These are phyloP conservation scores for Plebejus argus DNA, from an alignment of 2,888 invertebrate genomes.

Conservation along the genomic window DNA sequence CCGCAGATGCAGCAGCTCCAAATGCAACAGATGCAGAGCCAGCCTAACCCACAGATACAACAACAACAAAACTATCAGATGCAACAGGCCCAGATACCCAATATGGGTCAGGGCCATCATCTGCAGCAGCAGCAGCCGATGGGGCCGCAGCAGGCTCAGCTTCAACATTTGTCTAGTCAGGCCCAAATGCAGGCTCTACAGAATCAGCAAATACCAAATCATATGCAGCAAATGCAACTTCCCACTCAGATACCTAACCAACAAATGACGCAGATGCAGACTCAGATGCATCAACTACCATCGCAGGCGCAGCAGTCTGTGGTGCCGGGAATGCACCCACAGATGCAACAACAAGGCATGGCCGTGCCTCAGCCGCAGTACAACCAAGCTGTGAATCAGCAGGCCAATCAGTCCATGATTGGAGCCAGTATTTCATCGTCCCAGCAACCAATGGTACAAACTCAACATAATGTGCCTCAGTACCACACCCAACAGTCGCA, in stretches of 20 bases:
- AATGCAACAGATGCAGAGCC: constrained; percentile 76
- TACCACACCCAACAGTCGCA: constrained; percentile 76
- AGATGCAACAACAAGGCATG: constrained; percentile 75
- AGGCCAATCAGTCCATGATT: constrained; percentile 72
- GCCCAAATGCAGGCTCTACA: constrained; percentile 77
- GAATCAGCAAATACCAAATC: constrained; percentile 79
- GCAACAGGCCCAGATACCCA: constrained; percentile 76
- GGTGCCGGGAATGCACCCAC: constrained; percentile 75
- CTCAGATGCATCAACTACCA: constrained; percentile 75
- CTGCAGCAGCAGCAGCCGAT: constrained; percentile 72
- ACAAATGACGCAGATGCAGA: constrained; percentile 77
- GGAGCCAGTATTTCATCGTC: constrained; percentile 70
- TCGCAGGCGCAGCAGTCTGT: constrained; percentile 76
- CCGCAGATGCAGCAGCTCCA: constrained; percentile 78
- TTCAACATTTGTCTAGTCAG: constrained; percentile 75
- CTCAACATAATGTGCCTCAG: constrained; percentile 75
- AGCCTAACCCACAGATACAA: constrained; percentile 59
- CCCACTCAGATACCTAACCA: constrained; percentile 69
- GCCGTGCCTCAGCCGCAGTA: constrained; percentile 78
- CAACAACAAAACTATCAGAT: constrained; percentile 69
- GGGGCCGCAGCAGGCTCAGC: constrained; percentile 72
- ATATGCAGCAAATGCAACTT: constrained; percentile 79
- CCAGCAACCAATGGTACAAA: constrained; percentile 75
- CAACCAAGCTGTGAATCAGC: constrained; percentile 75
- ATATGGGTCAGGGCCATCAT: constrained; percentile 72